phyloP scores from a whole-genome alignment of 2,888 invertebrate species.

The Lamproptera curius region DNA sequence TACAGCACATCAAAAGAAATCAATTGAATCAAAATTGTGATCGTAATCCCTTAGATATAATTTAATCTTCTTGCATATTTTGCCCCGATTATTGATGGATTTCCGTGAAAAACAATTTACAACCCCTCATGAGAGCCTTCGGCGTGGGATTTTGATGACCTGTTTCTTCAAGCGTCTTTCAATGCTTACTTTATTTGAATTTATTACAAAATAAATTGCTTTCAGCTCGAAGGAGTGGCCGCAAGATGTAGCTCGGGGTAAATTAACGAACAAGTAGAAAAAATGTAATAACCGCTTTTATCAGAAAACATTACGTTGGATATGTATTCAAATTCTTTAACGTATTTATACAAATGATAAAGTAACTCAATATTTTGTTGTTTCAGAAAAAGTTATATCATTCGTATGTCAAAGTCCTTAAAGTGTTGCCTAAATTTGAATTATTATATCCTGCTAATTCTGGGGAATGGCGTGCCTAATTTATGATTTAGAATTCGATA shows the following conservation, averaged over 20 bases:
- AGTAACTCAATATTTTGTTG: too few species aligned
- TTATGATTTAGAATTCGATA: too few species aligned
- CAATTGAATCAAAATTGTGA: conserved; percentile 6
- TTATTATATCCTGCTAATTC: too few species aligned
- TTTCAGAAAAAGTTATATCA: too few species aligned
- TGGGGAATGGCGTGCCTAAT: too few species aligned
- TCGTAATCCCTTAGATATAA: background rate
- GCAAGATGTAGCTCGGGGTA: background rate
- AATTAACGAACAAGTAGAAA: background rate
- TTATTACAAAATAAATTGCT: conserved; percentile 10
- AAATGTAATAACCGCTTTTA: background rate
- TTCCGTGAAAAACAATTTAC: conserved; percentile 19
- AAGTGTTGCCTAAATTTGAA: too few species aligned
- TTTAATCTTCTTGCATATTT: conserved; percentile 11
- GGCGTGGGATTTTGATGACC: conserved; percentile 18
- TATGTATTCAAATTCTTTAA: too few species aligned
- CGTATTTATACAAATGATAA: too few species aligned
- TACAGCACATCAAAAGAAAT: background rate
- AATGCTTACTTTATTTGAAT: conserved; percentile 7
- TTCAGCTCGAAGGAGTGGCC: conserved; percentile 1
- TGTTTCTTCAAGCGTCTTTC: conserved; percentile 14
- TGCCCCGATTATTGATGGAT: conserved; percentile 16
- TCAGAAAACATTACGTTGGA: background rate
- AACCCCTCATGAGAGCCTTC: conserved; percentile 11
- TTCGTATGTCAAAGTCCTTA: too few species aligned